Evolutionary conservation across 2,888 invertebrate genomes (phyloP).

Genomic region (Blastobasis adustella): DNA sequence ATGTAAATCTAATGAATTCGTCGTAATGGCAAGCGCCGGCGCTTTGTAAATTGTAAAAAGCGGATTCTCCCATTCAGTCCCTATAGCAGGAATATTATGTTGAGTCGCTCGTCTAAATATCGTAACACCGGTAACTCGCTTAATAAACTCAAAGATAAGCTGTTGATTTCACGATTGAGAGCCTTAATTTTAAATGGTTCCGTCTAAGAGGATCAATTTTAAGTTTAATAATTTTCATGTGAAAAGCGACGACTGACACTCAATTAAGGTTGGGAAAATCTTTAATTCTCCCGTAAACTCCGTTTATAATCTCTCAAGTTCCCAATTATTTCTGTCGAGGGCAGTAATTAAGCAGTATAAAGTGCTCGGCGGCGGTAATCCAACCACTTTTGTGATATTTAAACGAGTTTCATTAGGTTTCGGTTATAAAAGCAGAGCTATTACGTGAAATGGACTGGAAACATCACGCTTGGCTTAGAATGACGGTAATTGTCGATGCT

Average conservation of each 20-base stretch:
- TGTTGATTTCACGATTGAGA: too few species aligned
- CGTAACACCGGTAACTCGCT: too few species aligned
- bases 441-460: conserved; percentile 69
- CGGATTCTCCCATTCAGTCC: too few species aligned
- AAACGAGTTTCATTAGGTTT: conserved; percentile 71
- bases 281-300: conserved; percentile 50
- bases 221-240: too few species aligned
- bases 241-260: conserved; percentile 1
- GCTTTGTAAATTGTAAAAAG: too few species aligned
- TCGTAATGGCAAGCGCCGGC: too few species aligned
- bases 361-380: conserved; percentile 62
- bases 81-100: too few species aligned
- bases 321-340: conserved; percentile 68
- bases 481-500: conserved; percentile 58
- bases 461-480: conserved; percentile 61
- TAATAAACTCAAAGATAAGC: too few species aligned
- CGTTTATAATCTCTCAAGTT: conserved; percentile 59
- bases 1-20: too few species aligned
- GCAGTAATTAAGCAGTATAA: conserved; percentile 70
- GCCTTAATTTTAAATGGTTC: too few species aligned
- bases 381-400: conserved; percentile 71
- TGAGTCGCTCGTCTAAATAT: too few species aligned
- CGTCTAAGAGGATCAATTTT: too few species aligned
- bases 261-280: conserved; percentile 20
- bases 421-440: conserved; percentile 65